phyloP scores from a whole-genome alignment of 1,140 invertebrate genomes.

The Hyposmocoma kahamanoa region DNA sequence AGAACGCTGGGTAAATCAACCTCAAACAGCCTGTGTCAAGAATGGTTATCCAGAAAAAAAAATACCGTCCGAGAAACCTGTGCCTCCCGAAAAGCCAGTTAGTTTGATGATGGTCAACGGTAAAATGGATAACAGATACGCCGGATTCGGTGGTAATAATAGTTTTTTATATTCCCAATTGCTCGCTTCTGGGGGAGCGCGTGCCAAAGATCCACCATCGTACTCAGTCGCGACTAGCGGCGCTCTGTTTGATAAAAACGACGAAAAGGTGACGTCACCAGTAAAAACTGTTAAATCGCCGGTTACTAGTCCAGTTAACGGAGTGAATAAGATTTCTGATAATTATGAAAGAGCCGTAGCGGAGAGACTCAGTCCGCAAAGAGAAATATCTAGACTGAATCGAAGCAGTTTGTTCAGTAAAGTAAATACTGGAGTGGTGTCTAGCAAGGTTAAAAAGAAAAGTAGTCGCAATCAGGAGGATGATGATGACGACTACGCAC shows the following conservation, averaged over 20 bases:
- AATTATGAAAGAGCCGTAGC: conserved; percentile 66
- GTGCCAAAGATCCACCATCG: conserved; percentile 54
- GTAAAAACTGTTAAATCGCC: conserved; percentile 39
- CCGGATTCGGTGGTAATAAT: conserved; percentile 51
- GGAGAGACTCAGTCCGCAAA: conserved; percentile 52
- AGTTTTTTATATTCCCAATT: conserved; percentile 69
- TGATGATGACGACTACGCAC: conserved; percentile 74
- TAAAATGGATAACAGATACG: conserved; percentile 56
- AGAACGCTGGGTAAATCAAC: conserved; percentile 42
- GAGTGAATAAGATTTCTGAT: conserved; percentile 69
- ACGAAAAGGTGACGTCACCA: conserved; percentile 37
- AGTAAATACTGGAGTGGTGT: conserved; percentile 59
- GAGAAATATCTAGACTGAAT: conserved; percentile 48
- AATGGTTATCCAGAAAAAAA: conserved; percentile 50
- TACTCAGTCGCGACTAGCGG: conserved; percentile 52
- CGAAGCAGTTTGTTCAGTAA: conserved; percentile 64
- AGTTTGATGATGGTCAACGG: conserved; percentile 66
- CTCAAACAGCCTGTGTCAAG: conserved; percentile 21
- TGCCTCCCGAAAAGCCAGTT: conserved; percentile 60
- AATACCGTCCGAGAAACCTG: conserved; percentile 42
- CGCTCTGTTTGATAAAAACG: conserved; percentile 34
- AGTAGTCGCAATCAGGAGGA: conserved; percentile 44
- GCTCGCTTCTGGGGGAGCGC: conserved; percentile 43
- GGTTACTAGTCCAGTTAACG: conserved; percentile 57
- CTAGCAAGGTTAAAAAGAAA: conserved; percentile 48